phyloP scores from a whole-genome alignment of 2,797 vertebrate genomes.

The Eutrigla gurnardus region DNA sequence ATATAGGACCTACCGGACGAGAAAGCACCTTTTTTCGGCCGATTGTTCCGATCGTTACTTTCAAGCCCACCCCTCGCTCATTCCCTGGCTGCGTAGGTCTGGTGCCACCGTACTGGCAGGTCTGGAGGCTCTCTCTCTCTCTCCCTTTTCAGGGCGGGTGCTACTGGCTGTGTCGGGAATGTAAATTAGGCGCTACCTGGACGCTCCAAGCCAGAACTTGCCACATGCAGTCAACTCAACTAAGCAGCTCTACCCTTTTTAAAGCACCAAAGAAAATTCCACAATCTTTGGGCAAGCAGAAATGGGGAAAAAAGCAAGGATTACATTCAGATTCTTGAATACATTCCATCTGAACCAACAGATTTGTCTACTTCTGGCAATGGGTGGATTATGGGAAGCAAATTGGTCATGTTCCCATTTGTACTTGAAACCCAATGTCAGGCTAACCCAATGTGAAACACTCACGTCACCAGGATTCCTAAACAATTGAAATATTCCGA shows the following conservation, averaged over 20 bases:
- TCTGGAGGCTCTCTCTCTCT: slow-evolving; percentile 60
- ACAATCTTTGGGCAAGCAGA: slow-evolving; percentile 68
- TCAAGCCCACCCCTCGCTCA: slow-evolving; percentile 63
- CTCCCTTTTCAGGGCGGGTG: slow-evolving; percentile 34
- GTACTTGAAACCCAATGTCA: not conserved
- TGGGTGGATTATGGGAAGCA: not conserved
- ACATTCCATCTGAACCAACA: slow-evolving; percentile 69
- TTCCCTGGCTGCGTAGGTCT: slow-evolving; percentile 55
- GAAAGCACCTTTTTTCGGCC: slow-evolving; percentile 44
- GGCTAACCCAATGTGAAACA: not conserved
- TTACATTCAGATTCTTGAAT: slow-evolving; percentile 76
- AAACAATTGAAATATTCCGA: not conserved
- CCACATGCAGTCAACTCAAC: slow-evolving; percentile 5
- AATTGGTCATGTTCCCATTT: slow-evolving; percentile 7
- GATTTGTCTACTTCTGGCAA: slow-evolving; percentile 18
- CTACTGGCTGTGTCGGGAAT: slow-evolving; percentile 71
- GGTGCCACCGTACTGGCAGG: slow-evolving; percentile 60
- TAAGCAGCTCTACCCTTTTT: slow-evolving; percentile 20
- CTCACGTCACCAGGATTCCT: not conserved
- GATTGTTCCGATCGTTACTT: slow-evolving; percentile 56
- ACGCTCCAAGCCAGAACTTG: not conserved
- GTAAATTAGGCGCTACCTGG: slow-evolving; percentile 21
- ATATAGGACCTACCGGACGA: slow-evolving; percentile 73
- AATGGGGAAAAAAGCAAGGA: slow-evolving; percentile 35
- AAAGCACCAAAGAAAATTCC: slow-evolving; percentile 65